A percentile compares a stretch with the other conserved stretches of the same genome.
Evolutionary conservation across 2,113 vertebrate species (phyloP).

Genomic region (Elaphurus davidianus): DNA sequence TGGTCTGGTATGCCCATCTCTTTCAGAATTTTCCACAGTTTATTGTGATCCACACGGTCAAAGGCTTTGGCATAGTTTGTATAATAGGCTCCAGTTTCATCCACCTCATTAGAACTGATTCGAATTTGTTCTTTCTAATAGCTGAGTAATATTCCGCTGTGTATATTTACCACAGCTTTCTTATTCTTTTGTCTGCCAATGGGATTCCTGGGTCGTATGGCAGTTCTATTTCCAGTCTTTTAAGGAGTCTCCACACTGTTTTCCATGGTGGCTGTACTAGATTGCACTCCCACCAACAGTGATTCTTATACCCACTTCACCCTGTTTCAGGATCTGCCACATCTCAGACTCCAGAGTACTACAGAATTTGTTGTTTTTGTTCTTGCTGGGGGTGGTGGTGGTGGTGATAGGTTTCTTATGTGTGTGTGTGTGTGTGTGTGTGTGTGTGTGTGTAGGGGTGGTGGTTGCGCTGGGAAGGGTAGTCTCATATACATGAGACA

Average conservation of each 20-base stretch:
- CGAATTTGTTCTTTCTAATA: too few relatives aligned
- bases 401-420: background rate
- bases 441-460: accelerated
- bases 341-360: background rate
- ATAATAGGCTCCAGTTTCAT: too few relatives aligned
- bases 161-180: background rate
- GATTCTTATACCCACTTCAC: background rate
- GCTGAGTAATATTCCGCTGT: background rate
- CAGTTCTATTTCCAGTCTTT: background rate
- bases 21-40: too few relatives aligned
- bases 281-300: background rate
- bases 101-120: too few relatives aligned
- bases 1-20: too few relatives aligned
- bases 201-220: background rate
- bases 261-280: background rate
- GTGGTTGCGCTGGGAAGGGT: background rate
- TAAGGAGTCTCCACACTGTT: background rate
- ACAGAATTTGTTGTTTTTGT: background rate
- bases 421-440: background rate
- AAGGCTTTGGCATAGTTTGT: too few relatives aligned
- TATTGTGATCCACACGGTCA: too few relatives aligned
- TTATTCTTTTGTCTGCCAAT: background rate
- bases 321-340: background rate
- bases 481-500: background rate
- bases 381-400: accelerated